Evolutionary conservation across 2,888 invertebrate species (phyloP).

Genomic region (Capitulum mitella): DNA sequence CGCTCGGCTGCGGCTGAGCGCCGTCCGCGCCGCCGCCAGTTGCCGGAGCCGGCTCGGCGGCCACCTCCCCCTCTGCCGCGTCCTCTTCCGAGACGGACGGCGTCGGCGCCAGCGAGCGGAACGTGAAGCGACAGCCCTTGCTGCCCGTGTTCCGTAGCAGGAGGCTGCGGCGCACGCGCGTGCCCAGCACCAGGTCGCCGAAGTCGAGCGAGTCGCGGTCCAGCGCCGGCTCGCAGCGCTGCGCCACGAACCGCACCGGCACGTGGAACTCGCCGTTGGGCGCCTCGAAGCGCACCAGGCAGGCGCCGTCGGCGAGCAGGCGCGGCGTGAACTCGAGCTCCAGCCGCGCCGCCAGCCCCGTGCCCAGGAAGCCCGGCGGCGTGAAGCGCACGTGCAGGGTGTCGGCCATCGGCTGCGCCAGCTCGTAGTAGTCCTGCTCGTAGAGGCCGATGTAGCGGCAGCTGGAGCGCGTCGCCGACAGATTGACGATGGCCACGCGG

Average conservation of each 20-base stretch:
- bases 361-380: slow-evolving; percentile 5
- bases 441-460: slow-evolving; percentile 12
- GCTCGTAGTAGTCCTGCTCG: slow-evolving; percentile 6
- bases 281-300: neutral
- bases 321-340: slow-evolving; percentile 15
- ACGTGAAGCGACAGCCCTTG: slow-evolving; percentile 8
- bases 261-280: slow-evolving; percentile 18
- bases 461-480: neutral
- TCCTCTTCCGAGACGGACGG: neutral
- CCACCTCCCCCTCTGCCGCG: neutral
- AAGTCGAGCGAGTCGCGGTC: neutral
- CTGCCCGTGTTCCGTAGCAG: neutral
- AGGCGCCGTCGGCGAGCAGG: neutral
- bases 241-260: slow-evolving; percentile 9
- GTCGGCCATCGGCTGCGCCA: neutral
- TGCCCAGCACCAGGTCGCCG: slow-evolving; percentile 10
- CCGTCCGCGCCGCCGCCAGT: too few relatives aligned
- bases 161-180: neutral
- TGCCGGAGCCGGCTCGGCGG: too few relatives aligned
- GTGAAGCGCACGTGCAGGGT: neutral
- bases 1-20: too few relatives aligned
- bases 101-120: neutral
- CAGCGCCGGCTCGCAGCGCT: neutral
- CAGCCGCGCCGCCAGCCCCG: neutral
- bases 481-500: neutral